Evolutionary conservation across 2,797 vertebrate genomes (phyloP).

Genomic region (Hylomyscus alleni): DNA sequence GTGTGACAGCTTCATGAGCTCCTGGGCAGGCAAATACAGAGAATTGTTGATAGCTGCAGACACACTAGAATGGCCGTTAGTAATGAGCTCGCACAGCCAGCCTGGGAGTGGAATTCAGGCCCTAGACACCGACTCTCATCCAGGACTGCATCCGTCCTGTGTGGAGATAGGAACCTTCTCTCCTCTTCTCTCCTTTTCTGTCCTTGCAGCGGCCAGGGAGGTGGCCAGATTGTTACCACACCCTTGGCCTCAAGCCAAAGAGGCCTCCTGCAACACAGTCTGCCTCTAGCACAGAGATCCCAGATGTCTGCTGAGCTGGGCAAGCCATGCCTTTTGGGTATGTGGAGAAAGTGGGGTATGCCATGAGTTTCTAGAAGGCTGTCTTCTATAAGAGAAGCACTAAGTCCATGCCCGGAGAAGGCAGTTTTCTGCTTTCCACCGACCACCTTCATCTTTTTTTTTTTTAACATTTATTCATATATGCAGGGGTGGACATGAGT

Average conservation of each 20-base stretch:
- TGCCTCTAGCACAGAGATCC: not conserved
- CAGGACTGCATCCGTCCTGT: not conserved
- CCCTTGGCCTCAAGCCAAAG: not conserved
- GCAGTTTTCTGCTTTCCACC: not conserved
- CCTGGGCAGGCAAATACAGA: not conserved
- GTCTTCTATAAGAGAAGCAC: not conserved
- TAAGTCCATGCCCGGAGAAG: not conserved
- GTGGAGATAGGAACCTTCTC: not conserved
- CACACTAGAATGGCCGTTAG: rapidly evolving
- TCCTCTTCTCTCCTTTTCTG: not conserved
- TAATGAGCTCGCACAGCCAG: not conserved
- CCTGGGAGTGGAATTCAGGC: not conserved
- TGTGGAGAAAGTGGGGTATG: not conserved
- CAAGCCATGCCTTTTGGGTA: not conserved
- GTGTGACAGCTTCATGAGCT: not conserved
- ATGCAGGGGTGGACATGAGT: not conserved
- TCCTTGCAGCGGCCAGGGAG: not conserved
- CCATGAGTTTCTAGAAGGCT: not conserved
- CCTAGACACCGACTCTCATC: not conserved
- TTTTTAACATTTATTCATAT: not conserved
- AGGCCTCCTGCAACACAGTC: not conserved
- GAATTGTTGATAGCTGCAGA: not conserved
- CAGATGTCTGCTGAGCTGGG: not conserved
- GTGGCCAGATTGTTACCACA: not conserved
- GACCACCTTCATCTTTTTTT: too few relatives aligned